Percentiles rank a stretch among this genome's conserved stretches.
Evolutionary conservation across 2,888 invertebrate genomes (phyloP).

Genomic region (Sphecodes monilicornis): DNA sequence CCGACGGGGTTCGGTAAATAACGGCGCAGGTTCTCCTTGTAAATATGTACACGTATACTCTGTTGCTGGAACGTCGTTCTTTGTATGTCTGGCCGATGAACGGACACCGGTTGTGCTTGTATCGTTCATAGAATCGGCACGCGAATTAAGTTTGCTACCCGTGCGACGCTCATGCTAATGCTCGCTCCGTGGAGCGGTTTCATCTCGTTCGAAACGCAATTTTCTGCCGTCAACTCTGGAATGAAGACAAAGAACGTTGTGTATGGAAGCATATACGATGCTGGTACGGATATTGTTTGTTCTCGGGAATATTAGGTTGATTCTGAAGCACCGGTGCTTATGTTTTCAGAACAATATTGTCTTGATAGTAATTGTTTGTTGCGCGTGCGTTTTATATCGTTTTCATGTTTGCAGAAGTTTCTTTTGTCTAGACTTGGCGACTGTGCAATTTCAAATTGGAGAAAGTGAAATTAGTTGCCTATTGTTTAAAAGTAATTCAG

Average conservation of each 20-base stretch:
- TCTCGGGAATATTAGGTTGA: neutral
- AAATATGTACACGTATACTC: constrained; percentile 53
- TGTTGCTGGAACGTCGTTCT: constrained; percentile 19
- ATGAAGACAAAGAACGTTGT: neutral
- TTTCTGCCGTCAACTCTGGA: neutral
- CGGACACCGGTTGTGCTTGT: constrained; percentile 4
- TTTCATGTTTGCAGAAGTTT: neutral
- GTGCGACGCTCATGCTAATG: neutral
- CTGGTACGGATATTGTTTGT: neutral
- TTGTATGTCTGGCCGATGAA: neutral
- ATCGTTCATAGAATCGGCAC: neutral
- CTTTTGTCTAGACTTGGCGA: neutral
- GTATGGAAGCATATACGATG: neutral
- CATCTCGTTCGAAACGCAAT: neutral
- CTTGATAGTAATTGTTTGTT: neutral
- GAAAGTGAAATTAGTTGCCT: neutral
- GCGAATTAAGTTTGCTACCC: constrained; percentile 4
- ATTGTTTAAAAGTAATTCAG: neutral
- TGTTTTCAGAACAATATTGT: neutral
- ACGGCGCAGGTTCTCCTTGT: constrained; percentile 27
- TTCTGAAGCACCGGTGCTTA: too few relatives aligned
- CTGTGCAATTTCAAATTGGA: too few relatives aligned
- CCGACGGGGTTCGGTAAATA: constrained; percentile 49
- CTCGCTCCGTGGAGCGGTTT: neutral
- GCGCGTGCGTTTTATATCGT: neutral